Evolutionary conservation across 92 coral and sea anemone genomes (phyloP), one percentile per base, ranked within the genome.

Genomic region (Porites evermanni): DNA sequence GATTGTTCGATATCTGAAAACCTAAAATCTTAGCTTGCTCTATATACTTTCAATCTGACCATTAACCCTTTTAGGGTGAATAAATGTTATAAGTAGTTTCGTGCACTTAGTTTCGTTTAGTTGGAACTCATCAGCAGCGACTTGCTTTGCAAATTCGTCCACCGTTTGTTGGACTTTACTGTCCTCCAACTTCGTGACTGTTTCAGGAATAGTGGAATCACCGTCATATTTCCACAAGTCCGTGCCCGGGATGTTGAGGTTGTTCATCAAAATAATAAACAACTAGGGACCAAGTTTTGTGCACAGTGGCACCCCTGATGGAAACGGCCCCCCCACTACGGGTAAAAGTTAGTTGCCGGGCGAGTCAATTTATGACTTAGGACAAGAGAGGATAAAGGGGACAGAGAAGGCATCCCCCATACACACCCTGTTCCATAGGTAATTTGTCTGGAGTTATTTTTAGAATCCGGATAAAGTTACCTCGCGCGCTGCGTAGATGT

Each of bases 51-150:
- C 18, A 64, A 64, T 64, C 53, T 78, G 23, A 38, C 47, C 82
- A 60, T 78, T 78, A 63, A 79, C 60, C 72, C 32, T 67, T 44
- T 17, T 67, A 20, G 21, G 26, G 10, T 20, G 72, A 4, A 29
- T 67, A 50, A 20, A 67, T 23, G 72, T 67, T 24, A 67, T 67
- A 67, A 29, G 13, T 20, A 67, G 72, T 67, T 84, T 82, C 69
- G 75, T 75, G 75, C 77, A 75, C 73, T 84, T 84, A 20, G 69
- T 70, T 52, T 84, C 74, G 59, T 85, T 84, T 52, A 84, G 88
- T 65, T 84, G 72, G 52, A 84, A 84, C 60, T 75, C 75, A 67
- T 84, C 51, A 53, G 24, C 63, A 18, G 71, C 4, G 53, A 72
- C 70, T 64, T 77, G 56, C 58, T 67, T 82, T 20, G 78, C 59